Conservation (phyloP, 2,113 vertebrate species). For the Suncus etruscus region DNA sequence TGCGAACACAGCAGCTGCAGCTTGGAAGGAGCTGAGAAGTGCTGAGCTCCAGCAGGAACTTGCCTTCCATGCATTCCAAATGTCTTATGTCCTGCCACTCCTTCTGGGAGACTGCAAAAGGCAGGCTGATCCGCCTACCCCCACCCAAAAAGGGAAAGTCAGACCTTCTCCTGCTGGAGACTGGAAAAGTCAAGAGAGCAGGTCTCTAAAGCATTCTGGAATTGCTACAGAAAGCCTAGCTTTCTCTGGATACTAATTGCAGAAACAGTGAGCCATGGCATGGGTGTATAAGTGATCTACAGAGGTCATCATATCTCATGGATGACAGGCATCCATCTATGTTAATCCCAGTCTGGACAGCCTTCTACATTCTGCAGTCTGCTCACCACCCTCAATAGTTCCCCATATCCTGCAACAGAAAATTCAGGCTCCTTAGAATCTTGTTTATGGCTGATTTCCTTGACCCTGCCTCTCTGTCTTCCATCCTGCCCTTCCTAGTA, state of each 20-base stretch:
- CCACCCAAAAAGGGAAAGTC: conserved; percentile 30
- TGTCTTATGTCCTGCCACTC: background rate
- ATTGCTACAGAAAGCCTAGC: background rate
- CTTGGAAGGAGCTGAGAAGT: background rate
- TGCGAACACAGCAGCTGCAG: accelerated
- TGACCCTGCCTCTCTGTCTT: background rate
- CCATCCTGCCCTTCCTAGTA: accelerated
- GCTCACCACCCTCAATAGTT: background rate
- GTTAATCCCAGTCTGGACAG: accelerated
- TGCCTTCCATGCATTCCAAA: conserved; percentile 40
- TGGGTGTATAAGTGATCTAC: accelerated
- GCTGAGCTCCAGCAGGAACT: background rate
- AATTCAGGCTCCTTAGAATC: background rate
- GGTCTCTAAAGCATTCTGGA: background rate
- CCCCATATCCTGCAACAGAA: background rate
- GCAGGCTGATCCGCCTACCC: background rate
- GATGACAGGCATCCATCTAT: accelerated
- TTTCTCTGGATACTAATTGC: background rate
- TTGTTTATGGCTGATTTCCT: accelerated
- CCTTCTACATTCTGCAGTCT: background rate
- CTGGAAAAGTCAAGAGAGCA: background rate
- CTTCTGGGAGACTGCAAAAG: background rate
- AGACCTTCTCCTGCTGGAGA: conserved; percentile 32
- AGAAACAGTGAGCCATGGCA: accelerated
- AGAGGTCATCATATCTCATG: accelerated